Base-by-base conservation (phyloP, 2,113 vertebrate species). In the Strigops habroptila region DNA sequence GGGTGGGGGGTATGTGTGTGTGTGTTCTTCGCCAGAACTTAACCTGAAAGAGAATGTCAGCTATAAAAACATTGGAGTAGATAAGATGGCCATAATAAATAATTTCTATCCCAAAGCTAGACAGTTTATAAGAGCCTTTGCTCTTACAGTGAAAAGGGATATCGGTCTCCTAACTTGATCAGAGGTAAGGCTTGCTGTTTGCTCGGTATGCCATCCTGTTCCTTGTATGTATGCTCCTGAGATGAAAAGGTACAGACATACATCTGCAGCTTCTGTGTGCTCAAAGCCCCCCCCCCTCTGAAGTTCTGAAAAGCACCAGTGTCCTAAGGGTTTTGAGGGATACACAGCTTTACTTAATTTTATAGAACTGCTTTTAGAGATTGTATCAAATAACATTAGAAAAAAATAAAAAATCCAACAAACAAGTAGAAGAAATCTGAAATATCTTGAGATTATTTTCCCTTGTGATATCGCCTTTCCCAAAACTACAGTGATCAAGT, bases 1-100 rank as follows among this genome's bases (percentile, higher is more conserved):
- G 3, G 4, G 9, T 0, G 1, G 33, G 14, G 8, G 14, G 22
- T 15, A 23, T 25, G 15, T 12, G 10, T 18, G 5, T 59, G 4
- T 7, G 18, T 21, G 12, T 10, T 59, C 22, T 68, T 79, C 17
- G 60, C 8, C 10, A 77, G 41, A 76, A 80, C 64, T 69, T 70
- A n/a, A 8, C 41, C 62, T 60, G 39, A 73, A 86, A 73, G 22
- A 73, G 12, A 48, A 11, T 53, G 12, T 51, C 37, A 53, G 19
- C 17, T 79, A 44, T 18, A 74, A 59, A 74, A 89, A 16, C 6
- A 53, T 18, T 27, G 30, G 11, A 64, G 18, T 18, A 44, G 12
- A 8, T 53, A 57, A 49, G 8, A 53, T 86, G 74, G 8, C 9
- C 22, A 27, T 10, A 81, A 70, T 48, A 53, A 86, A 74, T 22